These are phyloP conservation scores for Poecilia wingei DNA, from an alignment of 2,797 vertebrate genomes.

Conservation along the genomic window DNA sequence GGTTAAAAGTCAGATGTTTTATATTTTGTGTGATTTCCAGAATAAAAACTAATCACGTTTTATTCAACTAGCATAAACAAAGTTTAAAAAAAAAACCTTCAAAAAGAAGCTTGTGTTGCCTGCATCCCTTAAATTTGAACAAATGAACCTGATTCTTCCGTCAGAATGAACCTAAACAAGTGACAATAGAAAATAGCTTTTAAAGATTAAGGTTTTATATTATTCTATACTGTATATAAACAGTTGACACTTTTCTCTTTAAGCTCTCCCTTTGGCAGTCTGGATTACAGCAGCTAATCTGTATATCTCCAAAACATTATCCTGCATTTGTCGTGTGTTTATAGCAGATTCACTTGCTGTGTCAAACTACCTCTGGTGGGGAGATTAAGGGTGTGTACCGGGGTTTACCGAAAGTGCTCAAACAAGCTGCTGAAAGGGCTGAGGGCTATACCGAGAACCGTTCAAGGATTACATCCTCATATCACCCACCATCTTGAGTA, in stretches of 20 bases:
- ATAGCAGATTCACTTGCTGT: constrained; percentile 69
- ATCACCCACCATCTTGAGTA: constrained; percentile 75
- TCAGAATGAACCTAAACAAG: constrained; percentile 47
- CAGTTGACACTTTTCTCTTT: constrained; percentile 75
- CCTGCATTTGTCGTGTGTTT: constrained; percentile 75
- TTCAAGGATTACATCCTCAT: constrained; percentile 79
- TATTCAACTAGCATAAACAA: background rate
- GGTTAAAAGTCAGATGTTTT: background rate
- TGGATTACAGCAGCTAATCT: constrained; percentile 84
- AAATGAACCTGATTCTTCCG: constrained; percentile 20
- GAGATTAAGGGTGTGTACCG: constrained; percentile 79
- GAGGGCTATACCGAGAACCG: constrained; percentile 71
- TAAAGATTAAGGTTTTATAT: constrained; percentile 73
- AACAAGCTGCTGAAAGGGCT: constrained; percentile 76
- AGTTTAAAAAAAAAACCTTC: constrained; percentile 6
- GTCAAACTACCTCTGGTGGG: constrained; percentile 75
- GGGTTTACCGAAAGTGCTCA: constrained; percentile 80
- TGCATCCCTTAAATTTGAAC: constrained; percentile 10
- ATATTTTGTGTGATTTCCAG: background rate
- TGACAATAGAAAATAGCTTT: constrained; percentile 39
- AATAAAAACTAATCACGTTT: background rate
- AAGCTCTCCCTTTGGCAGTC: constrained; percentile 73
- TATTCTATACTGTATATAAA: constrained; percentile 77
- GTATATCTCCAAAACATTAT: constrained; percentile 82
- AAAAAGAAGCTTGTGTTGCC: constrained; percentile 22